Base-by-base conservation (phyloP, 2,797 vertebrate species). In the Chaetophractus vellerosus region DNA sequence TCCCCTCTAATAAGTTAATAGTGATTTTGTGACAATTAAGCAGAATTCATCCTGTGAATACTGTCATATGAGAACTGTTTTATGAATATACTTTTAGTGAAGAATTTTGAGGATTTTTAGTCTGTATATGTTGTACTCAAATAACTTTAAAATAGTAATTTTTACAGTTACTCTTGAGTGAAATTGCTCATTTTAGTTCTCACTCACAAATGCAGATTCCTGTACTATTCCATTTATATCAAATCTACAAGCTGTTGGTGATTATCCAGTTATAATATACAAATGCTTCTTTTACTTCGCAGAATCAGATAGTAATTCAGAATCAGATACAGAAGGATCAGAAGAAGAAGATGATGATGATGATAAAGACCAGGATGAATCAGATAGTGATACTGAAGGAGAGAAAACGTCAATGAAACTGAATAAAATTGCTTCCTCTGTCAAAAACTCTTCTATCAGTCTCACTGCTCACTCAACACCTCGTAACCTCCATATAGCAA, bases 231-330 rank as follows among this genome's bases (percentile, higher is more conserved):
- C 87, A 83, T 78, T 96, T 96, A 88, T 76, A 72, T 94, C n/a
- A 90, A 85, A 96, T 79, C 55, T 97, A 88, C 55, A 93, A 93
- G 92, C 80, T 91, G 55, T 71, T 63, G 33, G 64, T 97, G 80
- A 23, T 96, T 96, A 90, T 55, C 61, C 90, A 82, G 92, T 97
- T 82, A 74, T 98, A 98, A 98, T 85, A 87, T 97, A 90, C 83
- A 79, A 96, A 97, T 98, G 95, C 97, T 95, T 96, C 95, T n/a
- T 89, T 98, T 98, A 94, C 88, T 95, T 95, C 97, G 97, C 98
- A 99, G 99, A 99, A 97, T 99, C 99, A 31, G 99, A 99, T 98
- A 99, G 99, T 98, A 99, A 99, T 98, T 99, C 99, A 96, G 99
- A 99, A 88, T 99, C 99, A 41, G 99, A 99, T 98, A 99, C 99